Base-by-base conservation (phyloP, 2,888 invertebrate genomes). In the Orthosia cruda region DNA sequence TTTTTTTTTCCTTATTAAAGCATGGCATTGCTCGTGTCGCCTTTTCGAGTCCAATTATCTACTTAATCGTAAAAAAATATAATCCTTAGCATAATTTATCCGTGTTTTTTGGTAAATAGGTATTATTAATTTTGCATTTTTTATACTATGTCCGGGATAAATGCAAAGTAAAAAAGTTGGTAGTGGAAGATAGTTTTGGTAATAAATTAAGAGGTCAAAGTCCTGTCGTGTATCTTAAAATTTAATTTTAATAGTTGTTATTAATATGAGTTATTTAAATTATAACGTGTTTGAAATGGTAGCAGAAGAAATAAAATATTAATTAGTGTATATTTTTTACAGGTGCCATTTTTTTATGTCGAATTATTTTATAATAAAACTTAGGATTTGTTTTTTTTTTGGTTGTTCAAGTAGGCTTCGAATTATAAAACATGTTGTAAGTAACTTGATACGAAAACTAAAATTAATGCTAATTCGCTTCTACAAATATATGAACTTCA, bases 261-360 rank as follows among this genome's bases (percentile, higher is more conserved):
- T 84, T 80, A 76, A 74, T 73, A 70, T 57, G 68, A 86, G 45
- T 83, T 81, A 74, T 63, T 71, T 63, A 62, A 74, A 69, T 78
- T 57, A 72, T 40, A 70, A 74, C 61, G 75, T 86, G 74, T 81
- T 73, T 70, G 49, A 54, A 73, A 45, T 59, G 55, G 66, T 73
- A 69, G 63, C n/a, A 61, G 62, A 69, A 76, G 70, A 80, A 66
- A 80, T 71, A 71, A 82, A 77, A 62, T 72, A 72, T 81, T 81
- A 74, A 81, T 79, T 83, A 79, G 65, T 65, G 64, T 66, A 71
- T 40, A 65, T 79, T 65, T 58, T 77, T 82, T 55, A 70, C 16
- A 63, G 18, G 32, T 54, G 4, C 18, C 3, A 26, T 49, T 57
- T 50, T 64, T 69, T 72, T 58, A 69, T 70, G 47, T 55, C 47